phyloP scores from a whole-genome alignment of 2,113 vertebrate genomes.

The Periophthalmus modestus region DNA sequence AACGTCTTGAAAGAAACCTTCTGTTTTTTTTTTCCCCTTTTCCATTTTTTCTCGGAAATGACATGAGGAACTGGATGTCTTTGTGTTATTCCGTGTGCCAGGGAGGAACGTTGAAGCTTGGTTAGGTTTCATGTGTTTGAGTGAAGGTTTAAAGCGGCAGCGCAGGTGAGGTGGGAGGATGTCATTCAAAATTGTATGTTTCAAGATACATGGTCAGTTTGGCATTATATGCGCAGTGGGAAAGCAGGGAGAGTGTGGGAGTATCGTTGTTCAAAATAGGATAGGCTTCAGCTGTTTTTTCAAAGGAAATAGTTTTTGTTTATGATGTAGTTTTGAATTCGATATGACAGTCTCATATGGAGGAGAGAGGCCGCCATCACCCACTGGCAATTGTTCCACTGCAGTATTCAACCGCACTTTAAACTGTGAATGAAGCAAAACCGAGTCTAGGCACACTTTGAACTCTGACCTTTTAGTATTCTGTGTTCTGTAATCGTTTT shows the following conservation, averaged over 20 bases:
- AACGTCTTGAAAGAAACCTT: slow-evolving; percentile 48
- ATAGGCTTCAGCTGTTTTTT: background rate
- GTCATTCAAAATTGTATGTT: slow-evolving; percentile 8
- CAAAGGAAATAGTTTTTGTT: background rate
- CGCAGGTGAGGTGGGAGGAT: slow-evolving; percentile 2
- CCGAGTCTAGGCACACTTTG: too few species aligned
- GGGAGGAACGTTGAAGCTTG: slow-evolving; percentile 1
- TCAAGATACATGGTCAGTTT: slow-evolving; percentile 1
- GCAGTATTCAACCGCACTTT: too few species aligned
- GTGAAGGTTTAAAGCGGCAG: slow-evolving; percentile 3
- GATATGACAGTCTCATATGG: background rate
- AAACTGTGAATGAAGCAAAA: too few species aligned
- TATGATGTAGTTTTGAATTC: background rate
- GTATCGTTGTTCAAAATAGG: background rate
- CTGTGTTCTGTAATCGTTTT: too few species aligned
- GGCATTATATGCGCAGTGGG: background rate
- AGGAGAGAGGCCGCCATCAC: too few species aligned
- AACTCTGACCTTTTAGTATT: too few species aligned
- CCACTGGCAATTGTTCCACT: too few species aligned
- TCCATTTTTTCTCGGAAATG: slow-evolving; percentile 33
- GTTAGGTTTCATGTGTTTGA: slow-evolving; percentile 7
- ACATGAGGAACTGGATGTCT: slow-evolving; percentile 32
- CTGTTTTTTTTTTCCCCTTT: slow-evolving; percentile 40
- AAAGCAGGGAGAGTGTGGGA: background rate
- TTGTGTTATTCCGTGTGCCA: slow-evolving; percentile 32